Evolutionary conservation across 30 jellyfish, hydroid and myxozoan genomes (phyloP).

Genomic region (Sanderia malayensis): DNA sequence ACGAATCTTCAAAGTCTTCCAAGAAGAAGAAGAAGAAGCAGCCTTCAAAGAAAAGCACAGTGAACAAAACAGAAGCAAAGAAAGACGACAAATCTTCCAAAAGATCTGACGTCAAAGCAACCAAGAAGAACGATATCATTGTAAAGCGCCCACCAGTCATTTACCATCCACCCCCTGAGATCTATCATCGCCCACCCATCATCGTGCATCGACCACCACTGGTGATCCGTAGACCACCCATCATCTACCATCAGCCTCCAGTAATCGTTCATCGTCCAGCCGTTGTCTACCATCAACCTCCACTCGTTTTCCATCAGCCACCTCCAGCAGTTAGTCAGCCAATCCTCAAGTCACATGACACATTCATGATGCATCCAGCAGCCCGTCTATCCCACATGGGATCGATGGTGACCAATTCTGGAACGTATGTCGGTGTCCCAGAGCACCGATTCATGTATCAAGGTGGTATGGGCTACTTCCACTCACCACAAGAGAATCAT

Average conservation of each 20-base stretch:
- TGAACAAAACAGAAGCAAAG: conserved; percentile 26
- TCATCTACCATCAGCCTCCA: conserved; percentile 99
- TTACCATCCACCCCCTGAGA: conserved; percentile 99
- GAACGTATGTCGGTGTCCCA: conserved; percentile 99
- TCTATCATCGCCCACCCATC: conserved; percentile 98
- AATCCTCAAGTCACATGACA: conserved; percentile 93
- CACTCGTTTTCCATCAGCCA: conserved; percentile 96
- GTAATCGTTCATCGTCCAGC: conserved; percentile 99
- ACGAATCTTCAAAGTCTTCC: conserved; percentile 14
- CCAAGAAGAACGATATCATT: conserved; percentile 91
- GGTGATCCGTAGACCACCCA: conserved; percentile 97
- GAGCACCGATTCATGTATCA: conserved; percentile 98
- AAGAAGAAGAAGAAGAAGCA: conserved; percentile 14
- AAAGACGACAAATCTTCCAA: conserved; percentile 35
- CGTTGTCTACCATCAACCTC: conserved; percentile 99
- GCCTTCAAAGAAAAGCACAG: conserved; percentile 2
- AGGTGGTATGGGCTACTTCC: conserved; percentile 99
- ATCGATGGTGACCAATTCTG: conserved; percentile 98
- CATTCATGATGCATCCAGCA: conserved; percentile 99
- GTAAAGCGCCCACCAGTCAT: conserved; percentile 99
- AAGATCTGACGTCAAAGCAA: conserved; percentile 53
- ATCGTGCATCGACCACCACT: conserved; percentile 98
- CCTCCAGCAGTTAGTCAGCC: conserved; percentile 99
- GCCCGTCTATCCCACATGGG: conserved; percentile 96
- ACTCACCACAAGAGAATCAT: conserved; percentile 82